These are phyloP conservation scores for Pangasianodon hypophthalmus DNA, from an alignment of 2,113 vertebrate genomes.

Conservation along the genomic window DNA sequence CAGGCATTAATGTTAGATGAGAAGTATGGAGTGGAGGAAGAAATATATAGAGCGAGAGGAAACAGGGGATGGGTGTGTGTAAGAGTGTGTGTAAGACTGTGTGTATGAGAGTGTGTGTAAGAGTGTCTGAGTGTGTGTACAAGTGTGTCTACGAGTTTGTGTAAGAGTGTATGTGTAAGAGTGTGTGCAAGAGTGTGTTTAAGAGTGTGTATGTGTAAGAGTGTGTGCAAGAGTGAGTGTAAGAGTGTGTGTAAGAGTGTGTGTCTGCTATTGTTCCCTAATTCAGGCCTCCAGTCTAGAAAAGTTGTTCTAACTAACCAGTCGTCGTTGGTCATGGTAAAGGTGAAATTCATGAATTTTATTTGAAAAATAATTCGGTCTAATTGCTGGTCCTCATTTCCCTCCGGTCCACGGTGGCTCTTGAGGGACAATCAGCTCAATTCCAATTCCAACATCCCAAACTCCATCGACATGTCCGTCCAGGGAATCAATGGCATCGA, in stretches of 20 bases:
- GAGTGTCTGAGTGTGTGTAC: not conserved
- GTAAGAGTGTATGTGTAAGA: not conserved
- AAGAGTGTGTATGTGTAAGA: not conserved
- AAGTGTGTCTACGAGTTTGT: not conserved
- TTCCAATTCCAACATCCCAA: constrained; percentile 57
- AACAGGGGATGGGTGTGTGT: constrained; percentile 14
- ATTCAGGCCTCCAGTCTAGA: not conserved
- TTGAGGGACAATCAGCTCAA: constrained; percentile 58
- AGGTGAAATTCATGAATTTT: constrained; percentile 21
- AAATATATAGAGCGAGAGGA: constrained; percentile 53
- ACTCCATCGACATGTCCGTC: constrained; percentile 58
- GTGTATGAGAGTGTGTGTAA: not conserved
- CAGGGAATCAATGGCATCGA: constrained; percentile 66
- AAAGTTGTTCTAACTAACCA: too few relatives aligned
- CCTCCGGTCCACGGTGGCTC: constrained; percentile 29
- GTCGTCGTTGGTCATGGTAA: not conserved
- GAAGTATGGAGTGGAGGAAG: constrained; percentile 48
- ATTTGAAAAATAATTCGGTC: constrained; percentile 24
- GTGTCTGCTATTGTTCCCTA: too few relatives aligned
- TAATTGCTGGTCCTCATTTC: constrained; percentile 30
- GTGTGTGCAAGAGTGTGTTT: not conserved
- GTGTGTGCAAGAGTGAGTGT: not conserved
- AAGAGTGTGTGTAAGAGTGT: not conserved
- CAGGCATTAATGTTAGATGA: constrained; percentile 82
- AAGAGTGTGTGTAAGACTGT: not conserved